Percentiles rank a stretch among this genome's conserved stretches.
These are phyloP conservation scores for Hirtodrosophila histrioides DNA, from an alignment of 2,888 invertebrate species.

Conservation along the genomic window DNA sequence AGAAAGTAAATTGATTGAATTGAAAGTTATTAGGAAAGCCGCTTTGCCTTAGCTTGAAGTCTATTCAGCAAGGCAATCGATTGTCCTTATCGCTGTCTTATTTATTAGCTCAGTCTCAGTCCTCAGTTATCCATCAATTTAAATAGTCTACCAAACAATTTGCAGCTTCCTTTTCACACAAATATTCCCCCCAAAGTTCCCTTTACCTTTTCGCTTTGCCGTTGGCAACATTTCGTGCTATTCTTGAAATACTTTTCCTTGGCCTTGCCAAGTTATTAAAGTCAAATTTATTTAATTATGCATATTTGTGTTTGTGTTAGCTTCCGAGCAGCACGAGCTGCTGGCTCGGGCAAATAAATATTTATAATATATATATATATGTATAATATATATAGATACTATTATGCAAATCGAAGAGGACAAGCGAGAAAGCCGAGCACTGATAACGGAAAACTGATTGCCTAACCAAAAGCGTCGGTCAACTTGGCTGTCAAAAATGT, in stretches of 20 bases:
- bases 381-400: slow-evolving; percentile 24
- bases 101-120: neutral
- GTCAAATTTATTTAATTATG: slow-evolving; percentile 72
- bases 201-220: slow-evolving; percentile 8
- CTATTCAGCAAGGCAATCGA: no score
- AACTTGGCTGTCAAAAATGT: slow-evolving; percentile 46
- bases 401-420: slow-evolving; percentile 35
- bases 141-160: slow-evolving; percentile 13
- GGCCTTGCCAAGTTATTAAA: slow-evolving; percentile 62
- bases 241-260: slow-evolving; percentile 5
- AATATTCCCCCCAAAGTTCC: neutral
- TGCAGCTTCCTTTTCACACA: slow-evolving; percentile 7
- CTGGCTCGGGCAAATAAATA: slow-evolving; percentile 12
- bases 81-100: no score
- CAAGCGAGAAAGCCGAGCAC: slow-evolving; percentile 18
- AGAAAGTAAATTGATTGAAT: no score
- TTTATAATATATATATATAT: slow-evolving; percentile 20
- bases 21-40: no score
- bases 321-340: neutral
- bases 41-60: no score
- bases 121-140: slow-evolving; percentile 14
- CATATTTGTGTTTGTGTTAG: slow-evolving; percentile 25
- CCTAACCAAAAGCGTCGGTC: slow-evolving; percentile 33
- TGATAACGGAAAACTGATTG: slow-evolving; percentile 34
- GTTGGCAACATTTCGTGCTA: neutral